Evolutionary conservation across 37 sponge, comb jelly and placozoan genomes (phyloP).

Genomic region (Halichondria panicea): DNA sequence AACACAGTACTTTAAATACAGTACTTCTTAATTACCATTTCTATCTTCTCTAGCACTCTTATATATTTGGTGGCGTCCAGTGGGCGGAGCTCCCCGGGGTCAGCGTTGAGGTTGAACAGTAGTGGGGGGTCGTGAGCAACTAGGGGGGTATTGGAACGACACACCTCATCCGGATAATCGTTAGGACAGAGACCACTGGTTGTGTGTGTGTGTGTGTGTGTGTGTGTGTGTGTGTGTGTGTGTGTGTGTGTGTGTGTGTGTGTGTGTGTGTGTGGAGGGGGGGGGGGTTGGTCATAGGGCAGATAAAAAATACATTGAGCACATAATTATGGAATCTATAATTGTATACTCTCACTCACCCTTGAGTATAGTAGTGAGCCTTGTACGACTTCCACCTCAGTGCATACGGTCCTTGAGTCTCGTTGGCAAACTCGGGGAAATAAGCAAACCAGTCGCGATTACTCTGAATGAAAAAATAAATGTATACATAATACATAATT

Average conservation of each 20-base stretch:
- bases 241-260: background rate
- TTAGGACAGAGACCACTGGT: conserved; percentile 17
- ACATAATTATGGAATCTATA: background rate
- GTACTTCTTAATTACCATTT: conserved; percentile 13
- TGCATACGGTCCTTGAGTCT: conserved; percentile 54
- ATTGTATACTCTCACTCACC: conserved; percentile 14
- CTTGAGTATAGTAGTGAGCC: conserved; percentile 73
- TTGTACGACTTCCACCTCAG: conserved; percentile 61
- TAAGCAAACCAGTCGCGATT: conserved; percentile 40
- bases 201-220: background rate
- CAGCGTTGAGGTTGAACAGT: conserved; percentile 50
- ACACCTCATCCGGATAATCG: conserved; percentile 36
- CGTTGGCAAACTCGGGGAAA: conserved; percentile 35
- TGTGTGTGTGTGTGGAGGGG: background rate
- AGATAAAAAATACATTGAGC: background rate
- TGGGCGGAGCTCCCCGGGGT: conserved; percentile 49
- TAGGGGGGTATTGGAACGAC: conserved; percentile 23
- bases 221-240: background rate
- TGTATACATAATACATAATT: background rate
- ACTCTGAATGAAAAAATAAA: background rate
- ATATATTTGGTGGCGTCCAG: conserved; percentile 24
- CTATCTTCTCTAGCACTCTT: conserved; percentile 14
- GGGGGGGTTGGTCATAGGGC: background rate
- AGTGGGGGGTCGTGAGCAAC: conserved; percentile 49
- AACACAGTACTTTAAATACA: background rate